These are phyloP conservation scores for Exocentrus adspersus DNA, from an alignment of 2,888 invertebrate species.

Conservation along the genomic window DNA sequence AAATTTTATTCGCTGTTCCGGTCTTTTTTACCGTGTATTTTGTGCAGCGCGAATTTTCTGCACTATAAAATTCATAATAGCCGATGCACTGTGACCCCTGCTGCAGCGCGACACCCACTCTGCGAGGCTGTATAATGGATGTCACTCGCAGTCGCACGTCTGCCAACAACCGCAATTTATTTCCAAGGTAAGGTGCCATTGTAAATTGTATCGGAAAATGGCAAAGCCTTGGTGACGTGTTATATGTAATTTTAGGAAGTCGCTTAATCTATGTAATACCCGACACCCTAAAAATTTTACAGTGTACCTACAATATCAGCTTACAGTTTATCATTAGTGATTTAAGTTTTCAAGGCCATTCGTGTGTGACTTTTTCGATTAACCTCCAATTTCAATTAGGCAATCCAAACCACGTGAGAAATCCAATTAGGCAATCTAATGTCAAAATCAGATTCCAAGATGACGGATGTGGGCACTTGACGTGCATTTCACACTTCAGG, in stretches of 20 bases:
- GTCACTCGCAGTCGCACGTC: constrained; percentile 15
- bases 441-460: too few relatives aligned
- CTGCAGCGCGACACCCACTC: background rate
- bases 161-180: constrained; percentile 9
- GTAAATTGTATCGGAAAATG: constrained; percentile 9
- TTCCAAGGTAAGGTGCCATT: constrained; percentile 6
- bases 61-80: constrained; percentile 36
- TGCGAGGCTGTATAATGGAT: constrained; percentile 6
- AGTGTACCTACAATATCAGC: too few relatives aligned
- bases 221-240: background rate
- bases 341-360: too few relatives aligned
- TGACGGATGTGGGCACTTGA: too few relatives aligned
- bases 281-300: too few relatives aligned
- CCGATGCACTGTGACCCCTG: constrained; percentile 11
- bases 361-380: too few relatives aligned
- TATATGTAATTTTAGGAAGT: background rate
- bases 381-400: too few relatives aligned
- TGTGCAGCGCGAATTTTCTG: constrained; percentile 37
- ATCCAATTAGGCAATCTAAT: too few relatives aligned
- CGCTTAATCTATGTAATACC: too few relatives aligned
- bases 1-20: constrained; percentile 49
- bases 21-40: constrained; percentile 41
- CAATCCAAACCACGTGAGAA: too few relatives aligned
- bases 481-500: too few relatives aligned
- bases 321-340: too few relatives aligned